Base-by-base conservation (phyloP, 1,140 invertebrate species). In the Drosophila cardini region DNA sequence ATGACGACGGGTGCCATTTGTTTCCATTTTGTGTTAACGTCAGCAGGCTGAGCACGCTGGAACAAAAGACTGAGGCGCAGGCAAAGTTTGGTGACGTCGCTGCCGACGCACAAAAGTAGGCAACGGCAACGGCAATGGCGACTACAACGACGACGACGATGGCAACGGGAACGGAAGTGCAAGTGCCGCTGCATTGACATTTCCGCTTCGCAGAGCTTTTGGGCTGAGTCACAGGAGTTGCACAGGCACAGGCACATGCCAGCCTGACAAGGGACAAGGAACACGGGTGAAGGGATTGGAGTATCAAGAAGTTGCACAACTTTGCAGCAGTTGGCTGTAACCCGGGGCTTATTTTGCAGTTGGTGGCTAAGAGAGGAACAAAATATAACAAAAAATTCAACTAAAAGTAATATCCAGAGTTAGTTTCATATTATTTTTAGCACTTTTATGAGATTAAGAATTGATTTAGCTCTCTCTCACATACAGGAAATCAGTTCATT, bases 1-100 rank as follows among this genome's bases (percentile, higher is more conserved):
- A 63, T 21, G 13, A 43, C 74, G 62, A 53, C 65, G 78, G 64
- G 69, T 78, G 75, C 79, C 83, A 87, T 87, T 87, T 87, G 83
- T 87, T 87, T 89, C 83, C 84, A 87, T 87, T 87, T 87, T 87
- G 76, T 83, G 83, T 86, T 76, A 89, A 80, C 83, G 80, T 87
- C 83, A 87, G 83, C 83, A 87, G 84, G 72, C 75, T 68, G 76
- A 89, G 61, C 65, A 65, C 83, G 55, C 65, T 79, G 79, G 79
- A 87, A 82, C 79, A 87, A 86, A 87, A 85, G 79, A 55, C 46
- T 69, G 70, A 72, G 45, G 61, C 71, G 52, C 40, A 64, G 81
- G 77, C 68, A 85, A 84, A 84, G 77, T 84, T 80, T 43, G 67
- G 58, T 62, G 46, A 69, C 67, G 73, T 55, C 53, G 53, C 36